Percentiles rank a stretch among this genome's conserved stretches.
phyloP scores from a whole-genome alignment of 53 echinoderm and acorn worm species.

The Luidia sarsii region DNA sequence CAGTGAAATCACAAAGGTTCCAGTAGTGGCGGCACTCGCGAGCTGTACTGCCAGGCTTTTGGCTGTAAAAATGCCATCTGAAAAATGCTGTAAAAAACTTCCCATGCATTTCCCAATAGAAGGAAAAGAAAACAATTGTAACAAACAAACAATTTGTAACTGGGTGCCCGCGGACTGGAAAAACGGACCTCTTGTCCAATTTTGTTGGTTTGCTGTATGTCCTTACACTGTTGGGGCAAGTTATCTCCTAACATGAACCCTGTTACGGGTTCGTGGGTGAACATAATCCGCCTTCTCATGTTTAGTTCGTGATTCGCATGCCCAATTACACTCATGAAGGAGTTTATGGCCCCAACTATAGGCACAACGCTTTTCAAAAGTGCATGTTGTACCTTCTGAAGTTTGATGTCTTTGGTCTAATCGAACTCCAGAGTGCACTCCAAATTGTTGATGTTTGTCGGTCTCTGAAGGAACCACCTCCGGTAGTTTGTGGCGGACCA shows the following conservation, averaged over 20 bases:
- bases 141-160: too few species aligned
- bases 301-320: not conserved
- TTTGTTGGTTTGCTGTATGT: constrained; percentile 1
- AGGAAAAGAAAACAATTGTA: too few species aligned
- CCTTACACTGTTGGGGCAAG: not conserved
- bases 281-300: not conserved
- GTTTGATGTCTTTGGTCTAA: not conserved
- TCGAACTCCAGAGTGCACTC: not conserved
- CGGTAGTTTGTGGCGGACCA: not conserved
- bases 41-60: too few species aligned
- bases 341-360: not conserved
- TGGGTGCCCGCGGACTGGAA: too few species aligned
- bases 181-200: too few species aligned
- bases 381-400: constrained; percentile 1
- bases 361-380: not conserved
- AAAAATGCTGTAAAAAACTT: too few species aligned
- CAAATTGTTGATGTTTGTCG: not conserved
- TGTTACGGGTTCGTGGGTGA: constrained; percentile 6
- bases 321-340: not conserved
- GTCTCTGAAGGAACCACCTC: not conserved
- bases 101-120: too few species aligned
- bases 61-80: too few species aligned
- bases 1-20: too few species aligned
- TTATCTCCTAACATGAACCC: constrained; percentile 22
- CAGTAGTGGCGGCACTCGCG: too few species aligned